Base-by-base conservation (phyloP, 2,113 vertebrate species). In the Amphiprion percula region DNA sequence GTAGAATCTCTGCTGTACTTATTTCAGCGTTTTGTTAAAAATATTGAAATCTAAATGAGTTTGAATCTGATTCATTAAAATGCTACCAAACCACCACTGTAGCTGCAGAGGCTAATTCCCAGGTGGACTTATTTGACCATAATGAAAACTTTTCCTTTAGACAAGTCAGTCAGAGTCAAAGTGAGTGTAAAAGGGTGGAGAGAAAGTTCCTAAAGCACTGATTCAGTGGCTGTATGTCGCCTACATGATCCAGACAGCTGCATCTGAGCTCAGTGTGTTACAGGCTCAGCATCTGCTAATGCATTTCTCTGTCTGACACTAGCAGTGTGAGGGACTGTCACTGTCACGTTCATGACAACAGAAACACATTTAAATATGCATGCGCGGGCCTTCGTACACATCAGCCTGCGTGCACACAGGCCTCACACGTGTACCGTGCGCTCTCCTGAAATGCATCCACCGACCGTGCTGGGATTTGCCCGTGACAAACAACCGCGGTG, bases 221-320 rank as follows among this genome's bases (percentile, higher is more conserved):
- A 23, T 73, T 64, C n/a, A 15, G 37, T 65, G 1, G 3, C 68
- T 19, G 33, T 54, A 41, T 41, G 24, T 4, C 3, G 21, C 47
- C 15, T 59, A 12, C 52, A 10, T 16, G 55, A 54, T 85, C 28
- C 1, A 37, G 26, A 83, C 74, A 83, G 37, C 61, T 64, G 24
- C 55, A 24, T 80, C 53, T 47, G 37, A 71, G 64, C 61, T 14
- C 67, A 59, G 6, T n/a, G 65, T 79, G 75, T 76, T 72, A 52
- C 9, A 68, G 62, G 60, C 17, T 5, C 67, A 87, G 64, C 77
- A 83, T 88, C 84, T 90, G 80, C 79, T 86, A 83, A 81, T 85
- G 64, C 61, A 68, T 72, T 68, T 77, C 50, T 67, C 75, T 69
- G 65, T 86, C 72, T 80, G 73, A 69, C 74, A 80, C 81, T 30